Evolutionary conservation across 2,888 invertebrate genomes (phyloP), one percentile per base, ranked within the genome.

Genomic region (Diplazon laetatorius): DNA sequence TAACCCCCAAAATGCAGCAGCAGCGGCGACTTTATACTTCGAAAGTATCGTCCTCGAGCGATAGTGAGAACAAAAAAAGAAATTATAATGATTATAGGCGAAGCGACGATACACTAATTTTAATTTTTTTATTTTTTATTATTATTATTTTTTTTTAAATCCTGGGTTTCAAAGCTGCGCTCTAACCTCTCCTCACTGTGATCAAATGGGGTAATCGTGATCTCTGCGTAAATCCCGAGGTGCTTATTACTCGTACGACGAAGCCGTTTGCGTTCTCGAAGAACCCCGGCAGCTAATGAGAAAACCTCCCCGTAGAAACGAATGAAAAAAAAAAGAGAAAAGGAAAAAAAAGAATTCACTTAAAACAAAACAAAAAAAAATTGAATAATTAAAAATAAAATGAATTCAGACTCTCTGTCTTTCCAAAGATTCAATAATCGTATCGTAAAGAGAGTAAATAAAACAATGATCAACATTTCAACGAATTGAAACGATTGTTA

Each of bases 401-500:
- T 46, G 35, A 60, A 74, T n/a, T n/a, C n/a, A n/a, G n/a, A n/a
- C 48, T 74, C 66, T 60, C 50, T 52, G 25, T 68, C 66, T 74
- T 52, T 74, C 74, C 74, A 74, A 74, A 74, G 70, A 78, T 73
- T 79, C 69, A 63, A 79, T 71, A 37, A 66, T 72, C 46, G 10
- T 65, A 65, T 60, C 62, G 63, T 60, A 22, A 50, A 48, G 65
- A 30, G 8, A 68, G 37, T 14, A 52, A 48, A 6, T 35, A 63
- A 44, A 60, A 52, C 20, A 30, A 52, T 30, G 30, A 30, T 10
- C 9, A 18, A 44, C 50, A 60, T 66, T 65, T 71, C 65, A 71
- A 76, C 65, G 59, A 65, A 76, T 42, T 52, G 65, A 65, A 52
- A 76, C 65, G 79, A 82, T 60, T 71, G n/a, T 73, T 66, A 80